phyloP scores from a whole-genome alignment of 2,113 vertebrate species.

The Entomyzon cyanotis region DNA sequence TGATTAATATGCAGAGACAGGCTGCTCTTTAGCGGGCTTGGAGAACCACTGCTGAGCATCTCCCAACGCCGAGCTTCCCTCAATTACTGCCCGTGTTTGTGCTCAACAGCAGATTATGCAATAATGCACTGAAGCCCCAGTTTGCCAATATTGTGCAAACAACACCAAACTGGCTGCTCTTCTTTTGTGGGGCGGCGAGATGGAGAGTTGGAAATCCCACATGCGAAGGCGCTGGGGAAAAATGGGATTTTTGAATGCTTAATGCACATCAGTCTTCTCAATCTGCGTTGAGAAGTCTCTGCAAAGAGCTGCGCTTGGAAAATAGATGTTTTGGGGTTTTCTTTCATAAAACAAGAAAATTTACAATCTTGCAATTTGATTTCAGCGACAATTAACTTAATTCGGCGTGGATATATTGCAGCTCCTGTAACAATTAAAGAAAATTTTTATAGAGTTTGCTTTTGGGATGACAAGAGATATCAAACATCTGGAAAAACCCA shows the following conservation, averaged over 20 bases:
- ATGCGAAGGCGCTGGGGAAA: not conserved
- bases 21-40: conserved; percentile 66
- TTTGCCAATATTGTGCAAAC: conserved; percentile 74
- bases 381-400: not conserved
- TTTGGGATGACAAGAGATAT: not conserved
- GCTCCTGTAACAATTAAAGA: not conserved
- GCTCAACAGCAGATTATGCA: conserved; percentile 62
- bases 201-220: not conserved
- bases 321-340: not conserved
- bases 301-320: not conserved
- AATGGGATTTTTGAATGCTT: not conserved
- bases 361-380: not conserved
- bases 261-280: not conserved
- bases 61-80: conserved; percentile 66
- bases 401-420: not conserved
- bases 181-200: conserved; percentile 32
- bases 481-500: not conserved
- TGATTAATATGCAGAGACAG: conserved; percentile 80
- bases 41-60: conserved; percentile 69
- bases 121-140: conserved; percentile 1
- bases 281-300: not conserved
- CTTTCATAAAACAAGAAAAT: not conserved
- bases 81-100: conserved; percentile 67
- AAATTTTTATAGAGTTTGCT: not conserved
- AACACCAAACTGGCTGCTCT: conserved; percentile 41